phyloP scores from a whole-genome alignment of 2,797 vertebrate genomes.

The Cossypha heuglini region DNA sequence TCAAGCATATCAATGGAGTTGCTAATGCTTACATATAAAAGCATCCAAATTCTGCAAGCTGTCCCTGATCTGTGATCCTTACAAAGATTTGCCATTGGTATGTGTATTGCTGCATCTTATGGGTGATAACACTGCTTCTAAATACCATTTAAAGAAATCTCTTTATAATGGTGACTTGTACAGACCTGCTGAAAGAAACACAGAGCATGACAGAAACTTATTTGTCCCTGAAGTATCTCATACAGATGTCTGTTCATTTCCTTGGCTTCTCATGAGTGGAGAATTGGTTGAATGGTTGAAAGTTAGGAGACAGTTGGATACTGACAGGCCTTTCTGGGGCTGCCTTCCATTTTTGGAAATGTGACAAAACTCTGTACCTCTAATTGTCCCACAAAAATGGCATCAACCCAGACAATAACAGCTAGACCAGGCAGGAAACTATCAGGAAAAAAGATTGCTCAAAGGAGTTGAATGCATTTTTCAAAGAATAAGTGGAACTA shows the following conservation, averaged over 20 bases:
- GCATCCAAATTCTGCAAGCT: neutral
- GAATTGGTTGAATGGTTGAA: neutral
- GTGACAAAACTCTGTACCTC: neutral
- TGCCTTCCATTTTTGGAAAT: neutral
- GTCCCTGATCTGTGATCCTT: neutral
- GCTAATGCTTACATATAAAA: neutral
- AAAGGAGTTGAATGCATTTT: neutral
- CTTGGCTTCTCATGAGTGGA: neutral
- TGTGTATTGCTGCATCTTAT: neutral
- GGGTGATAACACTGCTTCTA: rapidly evolving
- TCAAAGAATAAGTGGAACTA: neutral
- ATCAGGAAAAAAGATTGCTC: neutral
- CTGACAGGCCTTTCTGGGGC: neutral
- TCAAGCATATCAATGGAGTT: neutral
- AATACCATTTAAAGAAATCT: neutral
- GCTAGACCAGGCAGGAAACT: neutral
- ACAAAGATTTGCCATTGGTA: neutral
- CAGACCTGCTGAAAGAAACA: neutral
- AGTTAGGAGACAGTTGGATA: neutral
- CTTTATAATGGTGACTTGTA: neutral
- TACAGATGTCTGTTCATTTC: neutral
- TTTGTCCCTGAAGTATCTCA: neutral
- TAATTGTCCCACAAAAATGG: neutral
- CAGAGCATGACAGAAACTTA: rapidly evolving
- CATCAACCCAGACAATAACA: neutral